Base-by-base conservation (phyloP, 2,888 invertebrate genomes). In the Pollenia labialis region DNA sequence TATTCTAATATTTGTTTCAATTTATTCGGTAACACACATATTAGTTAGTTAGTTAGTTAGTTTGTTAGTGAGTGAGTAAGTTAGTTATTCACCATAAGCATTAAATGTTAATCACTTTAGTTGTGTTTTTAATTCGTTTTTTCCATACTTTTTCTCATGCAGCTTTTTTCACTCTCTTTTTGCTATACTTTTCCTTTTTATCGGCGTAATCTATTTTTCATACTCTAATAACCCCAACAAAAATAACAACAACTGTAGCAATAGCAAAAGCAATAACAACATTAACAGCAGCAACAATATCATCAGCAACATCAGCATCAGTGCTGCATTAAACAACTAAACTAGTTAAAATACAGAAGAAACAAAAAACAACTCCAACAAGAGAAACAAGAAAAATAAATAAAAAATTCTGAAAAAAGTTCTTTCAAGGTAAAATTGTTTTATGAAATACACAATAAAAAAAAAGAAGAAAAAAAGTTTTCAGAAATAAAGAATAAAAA, bases 141-240 rank as follows among this genome's bases (percentile, higher is more conserved):
- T 48, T 74, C 12, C 44, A 4, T 23, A 48, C 44, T 62, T 79
- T 68, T 74, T 44, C 23, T 58, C 16, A 62, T 44, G 10, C 44
- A 62, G 32, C 12, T 52, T 6, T 44, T 64, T 44, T 46, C 4
- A 32, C 32, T 16, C 42, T 62, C 12, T 2, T n/a, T 44, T 72
- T 40, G n/a, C 2, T 40, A 12, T 44, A 68, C 60, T 80, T 74
- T 85, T 60, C 68, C 60, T 87, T 83, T 83, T 77, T 84, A 71
- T 79, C 77, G 77, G 72, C 69, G 50, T 84, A 87, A 87, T 87
- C 84, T 84, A 81, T 87, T 84, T 77, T 87, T 87, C 74, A 87
- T 87, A 84, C 84, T 71, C 84, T 84, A 87, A 87, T 87, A 84
- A 87, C 77, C 81, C 56, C 50, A 81, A 84, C 71, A 52, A 66